These are phyloP conservation scores for Polyommatus iphigenia DNA, from an alignment of 2,888 invertebrate species.

Conservation along the genomic window DNA sequence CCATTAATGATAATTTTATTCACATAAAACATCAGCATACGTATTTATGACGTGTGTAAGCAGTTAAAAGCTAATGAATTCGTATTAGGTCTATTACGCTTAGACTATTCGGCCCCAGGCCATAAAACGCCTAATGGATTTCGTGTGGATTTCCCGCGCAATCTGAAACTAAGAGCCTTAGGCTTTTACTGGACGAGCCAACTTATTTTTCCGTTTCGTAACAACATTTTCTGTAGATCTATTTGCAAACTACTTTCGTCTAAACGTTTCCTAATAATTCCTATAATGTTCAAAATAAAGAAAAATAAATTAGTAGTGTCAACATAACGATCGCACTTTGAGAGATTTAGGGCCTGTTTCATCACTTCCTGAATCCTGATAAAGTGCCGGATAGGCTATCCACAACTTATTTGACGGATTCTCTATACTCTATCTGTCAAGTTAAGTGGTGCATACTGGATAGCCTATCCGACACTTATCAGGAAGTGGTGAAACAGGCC, in stretches of 20 bases:
- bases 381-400: too few relatives aligned
- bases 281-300: too few relatives aligned
- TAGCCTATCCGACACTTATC: too few relatives aligned
- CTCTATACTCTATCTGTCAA: too few relatives aligned
- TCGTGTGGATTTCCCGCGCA: constrained; percentile 23
- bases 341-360: too few relatives aligned
- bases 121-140: constrained; percentile 30
- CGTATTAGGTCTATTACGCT: constrained; percentile 3
- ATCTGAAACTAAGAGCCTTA: constrained; percentile 21
- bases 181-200: not conserved
- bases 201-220: not conserved
- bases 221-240: not conserved
- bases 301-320: too few relatives aligned
- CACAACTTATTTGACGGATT: too few relatives aligned
- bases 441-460: too few relatives aligned
- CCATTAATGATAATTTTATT: not conserved
- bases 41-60: not conserved
- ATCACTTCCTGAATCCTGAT: too few relatives aligned
- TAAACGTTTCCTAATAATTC: not conserved
- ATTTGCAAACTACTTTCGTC: not conserved
- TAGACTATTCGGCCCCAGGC: constrained; percentile 13
- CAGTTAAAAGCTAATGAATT: constrained; percentile 26
- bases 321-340: too few relatives aligned
- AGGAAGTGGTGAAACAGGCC: too few relatives aligned
- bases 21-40: not conserved